These are phyloP conservation scores for Trachops cirrhosus DNA, from an alignment of 2,797 vertebrate species.

Conservation along the genomic window DNA sequence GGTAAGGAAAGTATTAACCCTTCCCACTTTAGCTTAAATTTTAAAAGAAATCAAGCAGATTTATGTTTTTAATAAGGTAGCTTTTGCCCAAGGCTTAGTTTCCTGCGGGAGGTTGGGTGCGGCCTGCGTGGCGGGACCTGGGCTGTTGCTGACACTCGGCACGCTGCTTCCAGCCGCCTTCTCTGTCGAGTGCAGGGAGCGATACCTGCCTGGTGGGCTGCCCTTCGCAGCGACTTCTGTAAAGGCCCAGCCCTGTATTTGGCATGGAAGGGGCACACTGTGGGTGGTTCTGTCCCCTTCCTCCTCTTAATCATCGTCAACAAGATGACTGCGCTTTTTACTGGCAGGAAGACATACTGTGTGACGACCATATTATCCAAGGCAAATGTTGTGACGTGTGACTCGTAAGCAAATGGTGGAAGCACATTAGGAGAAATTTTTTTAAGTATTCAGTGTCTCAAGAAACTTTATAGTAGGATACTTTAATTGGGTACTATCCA, in stretches of 20 bases:
- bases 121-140: not conserved
- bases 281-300: not conserved
- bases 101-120: not conserved
- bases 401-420: not conserved
- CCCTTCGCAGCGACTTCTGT: not conserved
- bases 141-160: not conserved
- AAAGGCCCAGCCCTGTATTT: not conserved
- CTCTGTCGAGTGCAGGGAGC: not conserved
- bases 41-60: constrained; percentile 26
- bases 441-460: not conserved
- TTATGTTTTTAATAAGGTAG: not conserved
- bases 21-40: not conserved
- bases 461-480: not conserved
- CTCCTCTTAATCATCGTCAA: not conserved
- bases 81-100: constrained; percentile 5
- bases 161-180: not conserved
- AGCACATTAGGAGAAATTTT: not conserved
- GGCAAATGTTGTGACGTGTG: not conserved
- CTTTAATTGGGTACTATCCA: not conserved
- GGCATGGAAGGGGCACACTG: not conserved
- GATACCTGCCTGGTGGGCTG: not conserved
- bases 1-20: not conserved
- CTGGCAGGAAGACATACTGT: not conserved
- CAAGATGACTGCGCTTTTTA: not conserved
- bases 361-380: not conserved